Base-by-base conservation (phyloP, 2,797 vertebrate species). In the Meriones psammophilus region DNA sequence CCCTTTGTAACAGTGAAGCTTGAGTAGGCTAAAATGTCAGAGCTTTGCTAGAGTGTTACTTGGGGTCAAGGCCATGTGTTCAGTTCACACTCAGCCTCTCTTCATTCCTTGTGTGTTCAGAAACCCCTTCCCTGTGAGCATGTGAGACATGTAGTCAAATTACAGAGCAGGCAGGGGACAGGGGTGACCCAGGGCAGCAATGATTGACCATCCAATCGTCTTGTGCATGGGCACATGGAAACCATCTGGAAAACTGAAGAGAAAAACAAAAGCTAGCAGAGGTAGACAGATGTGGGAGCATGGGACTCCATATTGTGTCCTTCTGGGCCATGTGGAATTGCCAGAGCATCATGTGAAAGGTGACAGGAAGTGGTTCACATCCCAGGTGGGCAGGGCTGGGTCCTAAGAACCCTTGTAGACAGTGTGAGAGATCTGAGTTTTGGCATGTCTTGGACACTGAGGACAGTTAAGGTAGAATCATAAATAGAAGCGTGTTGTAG, bases 191-290 rank as follows among this genome's bases (percentile, higher is more conserved):
- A 22, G 89, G 73, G 58, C 71, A 91, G 58, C 46, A 26, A 20
- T 0, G 7, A 26, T 66, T 80, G 58, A 39, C 60, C 39, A 0
- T 85, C 60, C 42, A 22, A 10, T 56, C 77, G 20, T 28, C 42
- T 20, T 13, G 14, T 6, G 12, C 33, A 4, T 94, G 46, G 36
- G 56, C n/a, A 50, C 77, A 92, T 80, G 88, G 85, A 87, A 76
- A 83, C 14, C 71, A 87, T 91, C 66, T 36, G 80, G 54, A 92
- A 94, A 92, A 28, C 33, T 26, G 79, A 83, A 83, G 81, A 33
- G 76, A 33, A 78, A 87, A 73, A 85, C 17, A 30, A 64, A 54
- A 3, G 22, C 66, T 14, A 73, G 42, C 14, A 74, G 62, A 71
- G 3, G 0, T 28, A 15, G 28, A 71, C 68, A 64, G 77, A 90